These are phyloP conservation scores for Silurus asotus DNA, from an alignment of 2,113 vertebrate genomes.

Conservation along the genomic window DNA sequence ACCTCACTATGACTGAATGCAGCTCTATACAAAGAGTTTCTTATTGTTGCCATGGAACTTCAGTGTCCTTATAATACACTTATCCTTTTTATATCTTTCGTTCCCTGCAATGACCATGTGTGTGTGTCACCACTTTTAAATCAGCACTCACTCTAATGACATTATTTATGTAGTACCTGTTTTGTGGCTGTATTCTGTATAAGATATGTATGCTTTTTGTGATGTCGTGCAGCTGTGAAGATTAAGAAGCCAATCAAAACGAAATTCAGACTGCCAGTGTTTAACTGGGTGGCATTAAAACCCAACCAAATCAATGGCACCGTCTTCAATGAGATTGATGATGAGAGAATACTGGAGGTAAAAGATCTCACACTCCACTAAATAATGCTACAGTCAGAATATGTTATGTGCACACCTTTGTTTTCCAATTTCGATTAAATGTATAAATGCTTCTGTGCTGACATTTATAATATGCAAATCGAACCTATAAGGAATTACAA, in stretches of 20 bases:
- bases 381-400: not conserved
- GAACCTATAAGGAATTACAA: not conserved
- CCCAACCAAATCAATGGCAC: constrained; percentile 98
- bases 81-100: not conserved
- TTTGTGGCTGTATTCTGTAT: not conserved
- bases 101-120: not conserved
- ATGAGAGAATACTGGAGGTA: constrained; percentile 93
- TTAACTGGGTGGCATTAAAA: constrained; percentile 97
- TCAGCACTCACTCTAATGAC: not conserved
- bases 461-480: too few relatives aligned
- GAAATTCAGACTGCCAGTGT: constrained; percentile 93
- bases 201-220: constrained; percentile 9
- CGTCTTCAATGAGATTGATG: constrained; percentile 95
- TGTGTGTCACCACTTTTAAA: not conserved
- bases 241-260: constrained; percentile 99
- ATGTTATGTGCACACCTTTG: not conserved
- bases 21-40: constrained; percentile 2
- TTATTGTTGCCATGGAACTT: constrained; percentile 22
- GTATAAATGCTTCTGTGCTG: too few relatives aligned
- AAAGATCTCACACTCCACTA: constrained; percentile 16
- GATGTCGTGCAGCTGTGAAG: constrained; percentile 81
- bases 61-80: not conserved
- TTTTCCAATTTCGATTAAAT: too few relatives aligned
- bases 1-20: constrained; percentile 11
- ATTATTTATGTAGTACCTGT: constrained; percentile 7